These are phyloP conservation scores for Desmophyllum pertusum DNA, from an alignment of 92 coral and sea anemone species.

Conservation along the genomic window DNA sequence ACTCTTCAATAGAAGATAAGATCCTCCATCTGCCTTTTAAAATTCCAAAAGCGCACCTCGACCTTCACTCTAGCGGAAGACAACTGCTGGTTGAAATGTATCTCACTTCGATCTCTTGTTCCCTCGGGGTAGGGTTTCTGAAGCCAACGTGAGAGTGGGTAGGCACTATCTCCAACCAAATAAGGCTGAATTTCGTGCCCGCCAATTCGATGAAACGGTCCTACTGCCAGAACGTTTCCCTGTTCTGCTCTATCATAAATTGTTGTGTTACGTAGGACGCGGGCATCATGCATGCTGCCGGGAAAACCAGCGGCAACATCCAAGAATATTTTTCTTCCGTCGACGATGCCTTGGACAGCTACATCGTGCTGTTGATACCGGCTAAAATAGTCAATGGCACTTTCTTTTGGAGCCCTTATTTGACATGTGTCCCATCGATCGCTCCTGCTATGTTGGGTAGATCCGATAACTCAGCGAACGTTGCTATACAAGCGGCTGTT, in stretches of 20 bases:
- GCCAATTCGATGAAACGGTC: conserved; percentile 2
- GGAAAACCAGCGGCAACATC: conserved; percentile 11
- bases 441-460: conserved; percentile 47
- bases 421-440: conserved; percentile 28
- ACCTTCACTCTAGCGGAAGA: conserved; percentile 36
- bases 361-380: conserved; percentile 14
- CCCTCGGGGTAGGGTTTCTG: conserved; percentile 65
- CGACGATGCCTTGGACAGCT: conserved; percentile 9
- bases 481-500: conserved; percentile 24
- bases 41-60: conserved; percentile 36
- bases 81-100: conserved; percentile 48
- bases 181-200: conserved; percentile 25
- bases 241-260: conserved; percentile 10
- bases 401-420: conserved; percentile 39
- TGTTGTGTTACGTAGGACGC: background rate
- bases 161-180: too few relatives aligned
- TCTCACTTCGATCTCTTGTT: conserved; percentile 51
- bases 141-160: conserved; percentile 53
- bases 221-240: conserved; percentile 1
- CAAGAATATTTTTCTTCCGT: conserved; percentile 1
- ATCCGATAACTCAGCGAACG: conserved; percentile 40
- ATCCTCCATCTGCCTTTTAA: conserved; percentile 21
- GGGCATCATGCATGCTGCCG: conserved; percentile 5
- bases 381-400: conserved; percentile 31
- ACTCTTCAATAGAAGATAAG: conserved; percentile 34